These are phyloP conservation scores for Smittia sp. DNA, from an alignment of 2,888 invertebrate species.

Conservation along the genomic window DNA sequence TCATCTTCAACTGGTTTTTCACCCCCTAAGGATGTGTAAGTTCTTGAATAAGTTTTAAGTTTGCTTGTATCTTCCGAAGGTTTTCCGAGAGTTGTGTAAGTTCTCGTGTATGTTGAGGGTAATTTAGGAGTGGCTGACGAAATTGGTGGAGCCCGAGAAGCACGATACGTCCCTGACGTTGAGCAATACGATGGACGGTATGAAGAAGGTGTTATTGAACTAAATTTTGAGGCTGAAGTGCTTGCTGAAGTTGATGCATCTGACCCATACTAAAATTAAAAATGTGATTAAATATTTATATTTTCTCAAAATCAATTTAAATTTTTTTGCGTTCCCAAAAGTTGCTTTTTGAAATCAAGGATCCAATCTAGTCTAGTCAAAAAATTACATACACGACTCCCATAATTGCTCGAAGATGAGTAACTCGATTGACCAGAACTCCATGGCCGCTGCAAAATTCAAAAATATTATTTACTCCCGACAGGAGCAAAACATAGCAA, in stretches of 20 bases:
- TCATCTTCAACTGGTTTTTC: conserved; percentile 15
- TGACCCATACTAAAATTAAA: conserved; percentile 40
- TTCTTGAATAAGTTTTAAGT: conserved; percentile 24
- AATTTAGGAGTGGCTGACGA: not conserved
- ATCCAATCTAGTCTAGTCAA: not conserved
- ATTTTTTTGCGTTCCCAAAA: not conserved
- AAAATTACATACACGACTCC: conserved; percentile 39
- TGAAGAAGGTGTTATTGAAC: conserved; percentile 46
- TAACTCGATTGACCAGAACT: conserved; percentile 39
- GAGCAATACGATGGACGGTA: conserved; percentile 53
- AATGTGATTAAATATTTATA: not conserved
- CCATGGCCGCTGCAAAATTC: conserved; percentile 39
- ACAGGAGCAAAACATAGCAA: not conserved
- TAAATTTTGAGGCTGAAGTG: conserved; percentile 46
- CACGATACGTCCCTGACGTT: conserved; percentile 52
- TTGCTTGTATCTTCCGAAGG: conserved; percentile 13
- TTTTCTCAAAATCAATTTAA: not conserved
- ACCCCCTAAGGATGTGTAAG: not conserved
- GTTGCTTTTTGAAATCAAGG: not conserved
- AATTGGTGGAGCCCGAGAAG: conserved; percentile 30
- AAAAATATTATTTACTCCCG: not conserved
- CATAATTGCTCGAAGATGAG: conserved; percentile 32
- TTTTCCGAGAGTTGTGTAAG: conserved; percentile 26
- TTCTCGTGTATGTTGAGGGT: conserved; percentile 18
- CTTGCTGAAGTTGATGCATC: conserved; percentile 26